A percentile compares a stretch with the other conserved stretches of the same genome.
Conservation (phyloP, 2,888 invertebrate species). For the Eubasilissa splendida region DNA sequence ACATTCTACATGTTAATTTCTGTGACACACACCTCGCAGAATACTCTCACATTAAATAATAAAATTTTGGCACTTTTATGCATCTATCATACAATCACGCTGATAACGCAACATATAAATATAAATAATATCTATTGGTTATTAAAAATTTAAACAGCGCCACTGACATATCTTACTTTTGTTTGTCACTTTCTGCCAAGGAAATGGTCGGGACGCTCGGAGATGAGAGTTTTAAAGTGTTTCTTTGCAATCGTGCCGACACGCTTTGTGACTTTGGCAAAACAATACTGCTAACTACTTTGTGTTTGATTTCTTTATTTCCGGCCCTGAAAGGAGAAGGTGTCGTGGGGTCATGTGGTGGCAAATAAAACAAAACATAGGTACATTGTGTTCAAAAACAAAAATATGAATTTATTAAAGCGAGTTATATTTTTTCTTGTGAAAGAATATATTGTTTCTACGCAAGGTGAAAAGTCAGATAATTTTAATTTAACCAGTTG, state of each 20-base stretch:
- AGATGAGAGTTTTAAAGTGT: conserved; percentile 8
- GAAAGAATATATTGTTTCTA: no score
- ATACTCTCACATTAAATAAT: no score
- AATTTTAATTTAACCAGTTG: no score
- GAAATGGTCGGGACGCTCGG: conserved; percentile 13
- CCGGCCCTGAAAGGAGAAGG: conserved; percentile 27
- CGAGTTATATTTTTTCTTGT: no score
- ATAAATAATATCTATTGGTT: no score
- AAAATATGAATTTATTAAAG: not conserved
- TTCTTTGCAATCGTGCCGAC: conserved; percentile 5
- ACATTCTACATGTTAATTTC: no score
- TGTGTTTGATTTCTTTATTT: conserved; percentile 29
- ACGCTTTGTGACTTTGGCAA: conserved; percentile 17
- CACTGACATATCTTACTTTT: conserved; percentile 16
- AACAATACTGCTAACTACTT: conserved; percentile 21
- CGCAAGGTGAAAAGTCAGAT: no score
- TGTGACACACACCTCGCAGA: no score
- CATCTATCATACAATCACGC: no score
- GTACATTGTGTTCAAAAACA: not conserved
- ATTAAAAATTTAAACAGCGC: no score
- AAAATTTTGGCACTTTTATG: no score
- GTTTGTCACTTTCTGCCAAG: conserved; percentile 3
- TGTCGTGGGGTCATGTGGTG: not conserved
- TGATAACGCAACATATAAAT: no score
- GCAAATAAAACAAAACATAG: not conserved